Conservation (phyloP, 2,113 vertebrate species). For the Odontophorus gujanensis region DNA sequence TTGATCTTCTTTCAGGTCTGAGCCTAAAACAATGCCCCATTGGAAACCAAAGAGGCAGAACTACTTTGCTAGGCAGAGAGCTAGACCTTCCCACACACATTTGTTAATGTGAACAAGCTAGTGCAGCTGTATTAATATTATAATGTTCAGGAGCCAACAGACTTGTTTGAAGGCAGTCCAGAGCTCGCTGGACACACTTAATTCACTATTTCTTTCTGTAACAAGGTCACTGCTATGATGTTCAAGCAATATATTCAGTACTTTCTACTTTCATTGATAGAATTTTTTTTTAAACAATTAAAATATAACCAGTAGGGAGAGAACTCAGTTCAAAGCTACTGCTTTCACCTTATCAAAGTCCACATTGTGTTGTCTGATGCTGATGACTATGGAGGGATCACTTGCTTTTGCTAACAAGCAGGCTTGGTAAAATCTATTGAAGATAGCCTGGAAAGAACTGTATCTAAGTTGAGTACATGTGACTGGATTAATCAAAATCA, state of each 20-base stretch:
- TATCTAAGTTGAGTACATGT: background rate
- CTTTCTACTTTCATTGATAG: background rate
- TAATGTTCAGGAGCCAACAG: background rate
- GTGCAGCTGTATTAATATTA: constrained; percentile 42
- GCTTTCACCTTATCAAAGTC: background rate
- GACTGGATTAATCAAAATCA: background rate
- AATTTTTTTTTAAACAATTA: background rate
- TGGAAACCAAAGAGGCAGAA: constrained; percentile 35
- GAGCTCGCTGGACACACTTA: constrained; percentile 2
- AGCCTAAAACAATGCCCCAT: constrained; percentile 2
- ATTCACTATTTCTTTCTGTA: background rate
- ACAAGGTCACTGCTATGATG: background rate
- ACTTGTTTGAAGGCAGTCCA: constrained; percentile 45
- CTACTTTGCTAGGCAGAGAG: background rate
- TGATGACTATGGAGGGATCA: background rate
- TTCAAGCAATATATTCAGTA: background rate
- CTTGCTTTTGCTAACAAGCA: background rate
- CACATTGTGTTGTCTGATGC: background rate
- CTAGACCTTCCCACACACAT: constrained; percentile 35
- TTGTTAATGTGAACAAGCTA: constrained; percentile 42
- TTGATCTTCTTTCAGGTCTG: constrained; percentile 19
- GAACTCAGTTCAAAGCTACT: background rate
- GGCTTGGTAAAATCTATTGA: background rate
- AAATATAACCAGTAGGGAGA: background rate
- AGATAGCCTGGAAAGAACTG: background rate